Evolutionary conservation across 1,140 invertebrate genomes (phyloP), one percentile per base, ranked within the genome.

Genomic region (Wasmannia auropunctata): DNA sequence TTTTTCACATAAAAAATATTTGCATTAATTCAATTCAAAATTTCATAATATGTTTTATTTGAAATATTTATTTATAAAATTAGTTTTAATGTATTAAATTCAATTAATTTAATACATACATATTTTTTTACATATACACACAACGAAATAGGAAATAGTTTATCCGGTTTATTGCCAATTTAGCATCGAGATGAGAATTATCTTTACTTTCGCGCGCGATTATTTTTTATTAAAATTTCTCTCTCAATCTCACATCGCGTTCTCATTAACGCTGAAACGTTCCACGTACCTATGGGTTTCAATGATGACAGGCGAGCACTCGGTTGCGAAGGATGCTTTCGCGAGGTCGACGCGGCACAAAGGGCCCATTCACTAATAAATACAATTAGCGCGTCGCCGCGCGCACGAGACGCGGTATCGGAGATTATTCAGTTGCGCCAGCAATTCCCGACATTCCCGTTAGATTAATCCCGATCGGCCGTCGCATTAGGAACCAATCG

Each of bases 341-440:
- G 49, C 79, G 51, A 74, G 51, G 51, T 83, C 19, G 51, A 74
- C 56, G n/a, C 14, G 65, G 28, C 37, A 83, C 51, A 83, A 60
- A 83, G 67, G 43, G n/a, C n/a, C 67, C 14, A 83, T 83, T 83
- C 79, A 83, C 67, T 83, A 83, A 83, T 83, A 83, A 83, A 83
- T 83, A 83, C 67, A 74, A 83, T 83, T 83, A 83, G 65, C 65
- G 49, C 19, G 34, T 56, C 65, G 65, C 49, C 62, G 49, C 43
- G 31, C 31, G 37, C 34, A 19, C n/a, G n/a, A n/a, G n/a, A n/a
- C 34, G 34, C 62, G 62, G 58, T 40, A 81, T 81, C 60, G 77
- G n/a, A 28, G 25, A 69, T 80, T 80, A 69, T 80, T 54, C 31
- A 56, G 46, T 80, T 80, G 76, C 43, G 63, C 19, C 62, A 80